These are phyloP conservation scores for Leucoma salicis DNA, from an alignment of 2,888 invertebrate genomes.

Conservation along the genomic window DNA sequence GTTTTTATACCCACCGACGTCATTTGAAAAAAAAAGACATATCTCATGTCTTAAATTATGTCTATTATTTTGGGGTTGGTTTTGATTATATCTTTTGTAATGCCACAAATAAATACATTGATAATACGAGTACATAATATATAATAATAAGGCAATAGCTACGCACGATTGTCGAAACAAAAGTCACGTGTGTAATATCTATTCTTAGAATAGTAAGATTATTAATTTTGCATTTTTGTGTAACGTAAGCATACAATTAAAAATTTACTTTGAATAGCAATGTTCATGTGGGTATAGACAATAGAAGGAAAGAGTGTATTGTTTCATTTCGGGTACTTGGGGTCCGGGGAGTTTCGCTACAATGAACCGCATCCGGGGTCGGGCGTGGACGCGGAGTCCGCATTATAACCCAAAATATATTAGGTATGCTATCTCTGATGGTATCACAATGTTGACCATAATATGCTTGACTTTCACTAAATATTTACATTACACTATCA, in stretches of 20 bases:
- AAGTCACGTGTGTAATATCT: conserved; percentile 11
- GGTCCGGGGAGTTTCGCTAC: conserved; percentile 80
- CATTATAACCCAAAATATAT: conserved; percentile 43
- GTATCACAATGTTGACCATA: conserved; percentile 13
- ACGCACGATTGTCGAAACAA: conserved; percentile 6
- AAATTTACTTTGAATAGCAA: background rate
- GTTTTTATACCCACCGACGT: conserved; percentile 56
- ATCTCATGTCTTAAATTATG: conserved; percentile 40
- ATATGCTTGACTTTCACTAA: conserved; percentile 6
- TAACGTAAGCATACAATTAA: conserved; percentile 8
- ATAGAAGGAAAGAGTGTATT: conserved; percentile 78
- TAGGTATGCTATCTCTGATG: conserved; percentile 32
- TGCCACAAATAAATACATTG: conserved; percentile 30
- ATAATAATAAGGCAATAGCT: conserved; percentile 8
- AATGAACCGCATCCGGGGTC: conserved; percentile 77
- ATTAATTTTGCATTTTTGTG: conserved; percentile 26
- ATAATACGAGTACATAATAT: conserved; percentile 8
- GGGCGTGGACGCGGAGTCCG: conserved; percentile 41
- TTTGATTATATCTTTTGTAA: conserved; percentile 36
- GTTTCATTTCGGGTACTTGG: conserved; percentile 69
- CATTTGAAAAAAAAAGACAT: conserved; percentile 52
- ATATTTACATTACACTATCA: background rate
- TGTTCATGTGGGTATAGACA: conserved; percentile 44
- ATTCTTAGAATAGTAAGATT: conserved; percentile 16
- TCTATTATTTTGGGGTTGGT: conserved; percentile 37